Percentiles rank a stretch among this genome's conserved stretches.
Evolutionary conservation across 2,113 vertebrate species (phyloP).

Genomic region (Nematolebias whitei): DNA sequence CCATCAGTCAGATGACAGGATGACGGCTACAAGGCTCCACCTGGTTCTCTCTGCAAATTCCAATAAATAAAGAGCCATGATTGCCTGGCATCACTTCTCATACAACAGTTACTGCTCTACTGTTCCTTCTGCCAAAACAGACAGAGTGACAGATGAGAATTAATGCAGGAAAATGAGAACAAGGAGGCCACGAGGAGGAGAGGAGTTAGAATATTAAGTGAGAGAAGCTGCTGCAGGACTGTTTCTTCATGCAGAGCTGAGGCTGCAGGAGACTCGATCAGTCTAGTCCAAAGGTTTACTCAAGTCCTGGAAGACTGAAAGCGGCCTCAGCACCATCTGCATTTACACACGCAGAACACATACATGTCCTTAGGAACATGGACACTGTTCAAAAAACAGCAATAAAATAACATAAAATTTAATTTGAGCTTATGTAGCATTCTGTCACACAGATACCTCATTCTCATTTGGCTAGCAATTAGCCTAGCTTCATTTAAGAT

Average conservation of each 20-base stretch:
- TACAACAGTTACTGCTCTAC: constrained; percentile 37
- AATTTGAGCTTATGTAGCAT: too few relatives aligned
- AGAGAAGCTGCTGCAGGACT: constrained; percentile 40
- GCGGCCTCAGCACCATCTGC: too few relatives aligned
- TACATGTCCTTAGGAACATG: too few relatives aligned
- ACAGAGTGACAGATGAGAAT: constrained; percentile 14
- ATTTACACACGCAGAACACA: too few relatives aligned
- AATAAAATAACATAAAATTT: too few relatives aligned
- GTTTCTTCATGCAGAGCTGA: constrained; percentile 18
- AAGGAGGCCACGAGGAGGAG: constrained; percentile 9
- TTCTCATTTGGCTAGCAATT: too few relatives aligned
- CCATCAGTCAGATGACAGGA: constrained; percentile 27
- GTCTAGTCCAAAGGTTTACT: not conserved
- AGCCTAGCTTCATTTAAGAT: too few relatives aligned
- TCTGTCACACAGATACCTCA: too few relatives aligned
- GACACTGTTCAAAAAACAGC: too few relatives aligned
- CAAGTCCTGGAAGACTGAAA: too few relatives aligned
- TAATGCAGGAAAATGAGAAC: constrained; percentile 28
- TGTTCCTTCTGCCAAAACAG: constrained; percentile 33
- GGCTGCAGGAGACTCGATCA: not conserved
- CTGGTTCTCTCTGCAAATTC: constrained; percentile 22
- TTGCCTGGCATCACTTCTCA: constrained; percentile 35
- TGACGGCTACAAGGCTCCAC: constrained; percentile 10
- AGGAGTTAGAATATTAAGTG: constrained; percentile 45
- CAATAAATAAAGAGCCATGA: constrained; percentile 37